Evolutionary conservation across 1,140 invertebrate species (phyloP), one percentile per base, ranked within the genome.

Genomic region (Drosophila santomea): DNA sequence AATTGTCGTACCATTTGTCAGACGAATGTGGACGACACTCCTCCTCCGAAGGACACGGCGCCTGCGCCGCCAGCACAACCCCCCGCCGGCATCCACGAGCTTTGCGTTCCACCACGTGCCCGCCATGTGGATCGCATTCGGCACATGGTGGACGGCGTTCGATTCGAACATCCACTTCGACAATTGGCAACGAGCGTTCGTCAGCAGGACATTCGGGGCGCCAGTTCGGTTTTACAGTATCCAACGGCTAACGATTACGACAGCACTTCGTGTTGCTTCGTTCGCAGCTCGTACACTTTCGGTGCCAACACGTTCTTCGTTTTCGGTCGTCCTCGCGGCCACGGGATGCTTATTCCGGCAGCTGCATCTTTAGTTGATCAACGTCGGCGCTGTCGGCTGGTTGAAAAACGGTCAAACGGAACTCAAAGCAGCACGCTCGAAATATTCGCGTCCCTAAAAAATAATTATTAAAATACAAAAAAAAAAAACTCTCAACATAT

Each of bases 1-100:
- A 91, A 84, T 91, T 91, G 90, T 91, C 90, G 88, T 91, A 91
- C 90, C 90, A 91, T 91, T 91, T 91, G 90, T 91, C 90, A 91
- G 85, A 73, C 58, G 73, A 73, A 76, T 66, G 60, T 61, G 60
- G 62, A 55, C 47, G 73, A 91, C 79, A 91, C 90, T 91, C 90
- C 90, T 91, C 90, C 90, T 83, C 82, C 90, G 69, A 32, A 6
- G 12, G 14, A 17, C 36, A 76, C n/a, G 76, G 84, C 90, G 90
- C 90, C 83, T 91, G 90, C 88, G 85, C 84, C 66, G 15, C 25
- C 3, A 10, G 11, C 7, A 15, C 41, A 4, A 3, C 68, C 43
- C 36, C 84, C 32, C 79, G 35, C 54, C 39, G 45, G 25, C 11
- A 11, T 52, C 80, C 8, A 17, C 5, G 7, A 54, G 23, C 39